phyloP scores from a whole-genome alignment of 2,888 invertebrate genomes.

The Eustalomyia histrio region DNA sequence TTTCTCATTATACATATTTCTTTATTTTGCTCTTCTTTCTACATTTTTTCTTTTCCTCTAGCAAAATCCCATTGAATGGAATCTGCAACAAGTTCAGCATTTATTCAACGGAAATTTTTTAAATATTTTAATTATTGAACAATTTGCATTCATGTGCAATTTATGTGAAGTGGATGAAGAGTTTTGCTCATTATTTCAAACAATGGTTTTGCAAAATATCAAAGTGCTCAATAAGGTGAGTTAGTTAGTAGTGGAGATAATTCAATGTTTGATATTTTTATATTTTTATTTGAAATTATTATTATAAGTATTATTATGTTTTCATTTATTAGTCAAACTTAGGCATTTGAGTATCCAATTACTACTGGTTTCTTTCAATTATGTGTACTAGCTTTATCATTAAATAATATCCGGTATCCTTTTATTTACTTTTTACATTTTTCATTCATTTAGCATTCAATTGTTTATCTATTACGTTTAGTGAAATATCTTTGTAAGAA shows the following conservation, averaged over 20 bases:
- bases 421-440: constrained; percentile 11
- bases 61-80: constrained; percentile 73
- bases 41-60: constrained; percentile 54
- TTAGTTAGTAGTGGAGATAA: constrained; percentile 43
- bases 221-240: constrained; percentile 74
- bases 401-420: constrained; percentile 13
- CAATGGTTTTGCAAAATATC: constrained; percentile 73
- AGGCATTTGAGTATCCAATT: constrained; percentile 52
- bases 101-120: constrained; percentile 73
- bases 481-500: constrained; percentile 58
- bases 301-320: background rate
- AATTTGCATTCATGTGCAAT: constrained; percentile 76
- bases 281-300: background rate
- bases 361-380: constrained; percentile 36
- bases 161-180: constrained; percentile 75
- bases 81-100: constrained; percentile 76
- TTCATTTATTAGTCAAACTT: background rate
- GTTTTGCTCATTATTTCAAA: constrained; percentile 75
- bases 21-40: constrained; percentile 8
- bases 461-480: constrained; percentile 57
- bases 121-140: constrained; percentile 78
- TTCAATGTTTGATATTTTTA: background rate
- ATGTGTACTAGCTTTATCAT: constrained; percentile 13
- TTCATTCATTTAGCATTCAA: constrained; percentile 56
- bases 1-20: constrained; percentile 28